Base-by-base conservation (phyloP, 2,113 vertebrate species). In the Anseranas semipalmata region DNA sequence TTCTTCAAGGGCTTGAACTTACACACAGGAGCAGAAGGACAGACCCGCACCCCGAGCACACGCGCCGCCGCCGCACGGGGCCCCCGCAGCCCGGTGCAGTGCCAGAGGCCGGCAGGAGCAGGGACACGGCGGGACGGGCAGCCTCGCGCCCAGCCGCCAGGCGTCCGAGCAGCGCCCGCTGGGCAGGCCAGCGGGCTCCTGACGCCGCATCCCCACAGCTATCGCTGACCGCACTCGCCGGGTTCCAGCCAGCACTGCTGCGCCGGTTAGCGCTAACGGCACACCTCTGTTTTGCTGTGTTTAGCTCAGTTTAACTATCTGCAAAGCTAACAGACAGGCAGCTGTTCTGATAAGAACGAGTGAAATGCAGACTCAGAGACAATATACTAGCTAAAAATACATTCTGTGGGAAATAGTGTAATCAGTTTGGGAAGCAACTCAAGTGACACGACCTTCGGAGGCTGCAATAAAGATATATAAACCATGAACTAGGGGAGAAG, bases 221-320 rank as follows among this genome's bases (percentile, higher is more conserved):
- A 35, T 5, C 25, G 28, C 1, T 6, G 22, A 24, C 10, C 2
- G 24, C 5, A 3, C 39, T 41, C 28, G 2, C 15, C 24, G 19
- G 75, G 10, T 30, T 3, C 33, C 46, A 19, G 52, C 22, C 35
- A 62, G 74, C 50, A 22, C 39, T 2, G 25, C 12, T 12, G 10
- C 0, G 3, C 8, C 53, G 25, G n/a, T 6, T 6, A n/a, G n/a
- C 30, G 32, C 39, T 2, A 28, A 0, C 12, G 6, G 25, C 52
- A 74, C 55, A 30, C 10, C 28, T 21, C 46, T 50, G 22, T 30
- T 20, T 2, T 24, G 37, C 65, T 28, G 45, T 6, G 32, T 14
- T 21, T 67, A 18, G 2, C 45, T 20, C 43, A 5, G 7, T 15
- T 22, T 27, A 63, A 24, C 60, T 67, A 5, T 5, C 35, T 21